Percentiles rank a stretch among this genome's conserved stretches.
Evolutionary conservation across 2,888 invertebrate species (phyloP).

Genomic region (Cactoblastis cactorum): DNA sequence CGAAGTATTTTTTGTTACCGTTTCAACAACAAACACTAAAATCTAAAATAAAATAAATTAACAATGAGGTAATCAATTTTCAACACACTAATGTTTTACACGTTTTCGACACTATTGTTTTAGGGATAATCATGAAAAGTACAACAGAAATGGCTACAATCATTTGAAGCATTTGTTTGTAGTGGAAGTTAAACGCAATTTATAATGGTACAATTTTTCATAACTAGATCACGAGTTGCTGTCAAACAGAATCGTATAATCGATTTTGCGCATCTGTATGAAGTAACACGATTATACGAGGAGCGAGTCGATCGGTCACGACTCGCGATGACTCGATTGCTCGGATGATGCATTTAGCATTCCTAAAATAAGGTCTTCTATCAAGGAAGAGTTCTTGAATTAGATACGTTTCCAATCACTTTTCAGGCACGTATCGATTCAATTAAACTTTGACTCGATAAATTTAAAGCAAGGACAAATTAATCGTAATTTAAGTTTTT

Average conservation of each 20-base stretch:
- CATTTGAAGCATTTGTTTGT: not conserved
- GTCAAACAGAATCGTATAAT: not conserved
- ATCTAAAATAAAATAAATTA: too few relatives aligned
- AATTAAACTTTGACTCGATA: not conserved
- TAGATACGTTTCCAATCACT: not conserved
- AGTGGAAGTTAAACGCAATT: not conserved
- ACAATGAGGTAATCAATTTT: too few relatives aligned
- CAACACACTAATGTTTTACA: too few relatives aligned
- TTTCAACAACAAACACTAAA: too few relatives aligned
- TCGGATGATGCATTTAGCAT: not conserved
- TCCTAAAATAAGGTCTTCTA: conserved; percentile 1
- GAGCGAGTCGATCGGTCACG: conserved; percentile 5
- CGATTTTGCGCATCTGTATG: conserved; percentile 10
- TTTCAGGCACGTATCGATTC: not conserved
- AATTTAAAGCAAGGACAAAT: too few relatives aligned
- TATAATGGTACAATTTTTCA: conserved; percentile 4
- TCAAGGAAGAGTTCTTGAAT: not conserved
- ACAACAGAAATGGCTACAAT: not conserved
- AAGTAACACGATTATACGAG: conserved; percentile 5
- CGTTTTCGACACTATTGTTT: too few relatives aligned
- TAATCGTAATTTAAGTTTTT: too few relatives aligned
- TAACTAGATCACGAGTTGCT: conserved; percentile 11
- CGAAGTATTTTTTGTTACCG: too few relatives aligned
- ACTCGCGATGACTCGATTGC: not conserved
- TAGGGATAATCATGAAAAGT: too few relatives aligned